Conservation (phyloP, 2,888 invertebrate genomes). For the Aspidapion aeneum region DNA sequence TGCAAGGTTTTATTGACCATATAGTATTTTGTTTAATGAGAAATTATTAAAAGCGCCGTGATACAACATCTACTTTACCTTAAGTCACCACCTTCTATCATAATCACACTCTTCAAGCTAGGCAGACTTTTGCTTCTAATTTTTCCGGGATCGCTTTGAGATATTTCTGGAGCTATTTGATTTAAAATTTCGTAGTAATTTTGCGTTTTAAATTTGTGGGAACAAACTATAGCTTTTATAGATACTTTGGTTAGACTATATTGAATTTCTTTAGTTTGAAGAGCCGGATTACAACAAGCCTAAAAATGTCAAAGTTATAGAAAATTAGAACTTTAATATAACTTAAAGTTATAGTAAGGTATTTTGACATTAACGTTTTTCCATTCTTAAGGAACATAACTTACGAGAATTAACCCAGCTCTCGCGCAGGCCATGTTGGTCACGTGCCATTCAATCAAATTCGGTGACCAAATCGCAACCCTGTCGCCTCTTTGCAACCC, state of each 20-base stretch:
- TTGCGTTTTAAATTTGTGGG: conserved; percentile 59
- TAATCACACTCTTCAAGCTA: conserved; percentile 54
- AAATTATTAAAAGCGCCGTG: no score
- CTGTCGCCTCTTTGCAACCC: conserved; percentile 71
- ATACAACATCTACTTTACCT: no score
- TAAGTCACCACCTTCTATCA: conserved; percentile 52
- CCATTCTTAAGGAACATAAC: no score
- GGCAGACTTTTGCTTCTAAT: conserved; percentile 51
- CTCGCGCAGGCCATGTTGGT: conserved; percentile 67
- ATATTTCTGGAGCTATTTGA: conserved; percentile 58
- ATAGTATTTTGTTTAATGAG: no score
- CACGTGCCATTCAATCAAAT: conserved; percentile 72
- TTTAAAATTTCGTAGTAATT: conserved; percentile 65
- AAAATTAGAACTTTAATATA: neutral
- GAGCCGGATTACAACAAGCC: conserved; percentile 77
- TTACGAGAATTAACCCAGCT: conserved; percentile 68
- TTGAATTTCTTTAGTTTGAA: conserved; percentile 64
- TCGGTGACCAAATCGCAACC: conserved; percentile 78
- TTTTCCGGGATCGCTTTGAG: conserved; percentile 47
- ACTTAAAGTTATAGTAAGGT: no score
- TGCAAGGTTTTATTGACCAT: no score
- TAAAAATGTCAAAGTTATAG: conserved; percentile 44
- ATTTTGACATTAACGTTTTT: no score
- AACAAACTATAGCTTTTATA: conserved; percentile 62
- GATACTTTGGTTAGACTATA: conserved; percentile 70